These are phyloP conservation scores for Salticus scenicus DNA, from an alignment of 2,888 invertebrate genomes.

Conservation along the genomic window DNA sequence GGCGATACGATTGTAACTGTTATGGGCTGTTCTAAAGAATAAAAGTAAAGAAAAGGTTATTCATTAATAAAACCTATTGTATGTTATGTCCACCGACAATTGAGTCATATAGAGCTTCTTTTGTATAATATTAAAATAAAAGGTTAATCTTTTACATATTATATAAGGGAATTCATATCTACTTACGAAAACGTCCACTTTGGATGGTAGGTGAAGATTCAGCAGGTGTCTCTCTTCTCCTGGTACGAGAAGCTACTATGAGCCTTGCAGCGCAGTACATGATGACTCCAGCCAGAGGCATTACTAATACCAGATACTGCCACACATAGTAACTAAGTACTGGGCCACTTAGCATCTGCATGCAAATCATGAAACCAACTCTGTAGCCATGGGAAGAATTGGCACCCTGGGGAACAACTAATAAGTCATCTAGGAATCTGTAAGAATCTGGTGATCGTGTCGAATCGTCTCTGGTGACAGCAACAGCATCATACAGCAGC, in stretches of 20 bases:
- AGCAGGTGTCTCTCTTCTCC: slow-evolving; percentile 37
- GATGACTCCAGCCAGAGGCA: slow-evolving; percentile 54
- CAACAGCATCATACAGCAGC: slow-evolving; percentile 62
- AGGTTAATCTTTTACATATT: too few species aligned
- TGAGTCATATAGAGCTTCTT: too few species aligned
- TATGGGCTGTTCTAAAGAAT: too few species aligned
- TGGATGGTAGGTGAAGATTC: slow-evolving; percentile 34
- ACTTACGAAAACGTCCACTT: slow-evolving; percentile 61
- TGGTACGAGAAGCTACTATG: slow-evolving; percentile 38
- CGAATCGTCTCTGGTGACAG: slow-evolving; percentile 58
- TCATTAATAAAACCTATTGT: too few species aligned
- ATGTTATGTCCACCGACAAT: too few species aligned
- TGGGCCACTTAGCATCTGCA: slow-evolving; percentile 60
- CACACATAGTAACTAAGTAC: slow-evolving; percentile 65
- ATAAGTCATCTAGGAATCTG: slow-evolving; percentile 63
- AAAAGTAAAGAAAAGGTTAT: too few species aligned
- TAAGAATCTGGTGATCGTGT: slow-evolving; percentile 51
- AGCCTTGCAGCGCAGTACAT: slow-evolving; percentile 60
- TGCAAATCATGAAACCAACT: slow-evolving; percentile 70
- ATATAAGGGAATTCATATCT: too few species aligned
- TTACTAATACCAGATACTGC: slow-evolving; percentile 60
- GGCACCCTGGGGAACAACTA: slow-evolving; percentile 49
- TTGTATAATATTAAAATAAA: too few species aligned
- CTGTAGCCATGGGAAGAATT: slow-evolving; percentile 63
- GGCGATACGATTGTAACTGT: too few species aligned